Conservation (phyloP, 2,888 invertebrate species). For the Steinernema scapterisci region DNA sequence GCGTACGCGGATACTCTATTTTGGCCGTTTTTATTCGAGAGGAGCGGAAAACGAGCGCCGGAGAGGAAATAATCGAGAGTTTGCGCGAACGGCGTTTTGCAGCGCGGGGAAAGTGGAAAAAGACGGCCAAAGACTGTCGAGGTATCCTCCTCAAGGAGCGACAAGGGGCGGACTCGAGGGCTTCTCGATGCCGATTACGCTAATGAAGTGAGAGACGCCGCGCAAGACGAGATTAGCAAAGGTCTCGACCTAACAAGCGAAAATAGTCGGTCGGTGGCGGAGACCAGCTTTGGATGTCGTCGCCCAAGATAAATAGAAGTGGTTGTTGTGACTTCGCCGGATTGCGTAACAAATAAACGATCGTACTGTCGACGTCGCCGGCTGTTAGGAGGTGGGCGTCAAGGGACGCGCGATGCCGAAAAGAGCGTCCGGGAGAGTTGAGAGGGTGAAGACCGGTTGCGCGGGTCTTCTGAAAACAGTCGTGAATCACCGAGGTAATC, state of each 20-base stretch:
- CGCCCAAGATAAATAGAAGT: neutral
- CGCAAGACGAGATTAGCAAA: neutral
- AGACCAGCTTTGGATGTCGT: neutral
- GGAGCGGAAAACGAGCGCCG: too few relatives aligned
- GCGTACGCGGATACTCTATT: neutral
- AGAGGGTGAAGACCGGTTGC: neutral
- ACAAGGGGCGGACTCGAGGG: neutral
- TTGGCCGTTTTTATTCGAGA: too few relatives aligned
- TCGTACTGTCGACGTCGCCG: neutral
- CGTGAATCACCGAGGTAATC: slow-evolving; percentile 24
- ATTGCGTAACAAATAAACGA: neutral
- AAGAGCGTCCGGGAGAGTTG: neutral
- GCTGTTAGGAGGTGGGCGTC: neutral
- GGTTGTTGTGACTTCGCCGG: neutral
- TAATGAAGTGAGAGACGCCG: slow-evolving; percentile 5
- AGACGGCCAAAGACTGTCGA: too few relatives aligned
- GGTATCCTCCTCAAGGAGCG: neutral
- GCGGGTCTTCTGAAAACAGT: slow-evolving; percentile 11
- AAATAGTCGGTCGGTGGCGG: too few relatives aligned
- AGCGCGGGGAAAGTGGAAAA: too few relatives aligned
- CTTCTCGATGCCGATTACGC: slow-evolving; percentile 10
- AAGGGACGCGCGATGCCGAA: neutral
- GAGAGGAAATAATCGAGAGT: too few relatives aligned
- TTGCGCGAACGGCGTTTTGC: too few relatives aligned
- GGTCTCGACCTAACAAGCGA: neutral